Evolutionary conservation across 1,140 invertebrate species (phyloP), one percentile per base, ranked within the genome.

Genomic region (Bombus balteatus): DNA sequence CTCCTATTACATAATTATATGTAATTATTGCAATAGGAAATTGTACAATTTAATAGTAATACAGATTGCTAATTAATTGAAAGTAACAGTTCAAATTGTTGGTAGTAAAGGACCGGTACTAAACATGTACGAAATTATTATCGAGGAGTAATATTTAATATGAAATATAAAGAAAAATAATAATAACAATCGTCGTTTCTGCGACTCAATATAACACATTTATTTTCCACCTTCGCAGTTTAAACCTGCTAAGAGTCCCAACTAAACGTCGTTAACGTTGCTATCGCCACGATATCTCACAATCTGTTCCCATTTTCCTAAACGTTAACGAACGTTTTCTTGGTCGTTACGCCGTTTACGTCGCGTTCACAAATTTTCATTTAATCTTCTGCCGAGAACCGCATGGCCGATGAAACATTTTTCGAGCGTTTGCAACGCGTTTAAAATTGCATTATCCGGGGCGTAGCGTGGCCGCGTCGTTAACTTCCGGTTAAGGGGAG

Each of bases 361-460:
- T 12, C 10, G 28, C 47, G 25, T 34, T 39, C n/a, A 59, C 28
- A 43, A 62, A 81, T 62, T 81, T 47, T 75, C 81, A 34, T 66
- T 75, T 25, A 43, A 75, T 10, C 32, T 34, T 41, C 43, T 47
- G 18, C 37, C 37, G 28, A 41, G 66, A 80, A 28, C 68, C 70
- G 25, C 34, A 2, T 4, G 39, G n/a, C 9, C 59, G 62, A 57
- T 28, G 41, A 39, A 81, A 37, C 53, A 59, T 81, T 70, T 70
- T 53, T n/a, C 15, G 9, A 8, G 12, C 25, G 32, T 53, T 81
- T 12, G 59, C 59, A 39, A 83, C 59, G 57, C 81, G 72, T 66
- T 83, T 83, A 83, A 83, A 65, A 5, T 75, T 65, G 39, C 71
- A 83, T 83, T 74, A 66, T 41, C 41, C 13, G 43, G 15, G 43